These are phyloP conservation scores for Enoplosus armatus DNA, from an alignment of 2,797 vertebrate genomes.

Conservation along the genomic window DNA sequence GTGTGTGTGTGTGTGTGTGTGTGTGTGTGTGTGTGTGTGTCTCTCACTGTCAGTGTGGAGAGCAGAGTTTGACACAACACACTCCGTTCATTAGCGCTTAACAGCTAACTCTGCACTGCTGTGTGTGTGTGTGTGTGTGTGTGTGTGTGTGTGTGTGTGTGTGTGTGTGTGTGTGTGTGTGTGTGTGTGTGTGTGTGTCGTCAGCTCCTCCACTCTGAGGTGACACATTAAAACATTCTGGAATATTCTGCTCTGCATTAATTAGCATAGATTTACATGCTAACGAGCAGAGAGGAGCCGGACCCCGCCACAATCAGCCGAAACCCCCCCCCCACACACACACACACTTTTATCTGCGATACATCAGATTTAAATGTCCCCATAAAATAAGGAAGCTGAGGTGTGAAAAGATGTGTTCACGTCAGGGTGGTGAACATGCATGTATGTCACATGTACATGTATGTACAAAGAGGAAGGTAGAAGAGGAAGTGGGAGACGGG, in stretches of 20 bases:
- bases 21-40: slow-evolving; percentile 38
- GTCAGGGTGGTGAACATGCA: rapidly evolving
- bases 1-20: no score
- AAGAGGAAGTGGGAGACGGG: neutral
- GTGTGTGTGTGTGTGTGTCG: slow-evolving; percentile 24
- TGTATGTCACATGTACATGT: no score
- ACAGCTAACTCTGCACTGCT: slow-evolving; percentile 15
- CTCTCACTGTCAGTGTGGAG: slow-evolving; percentile 41
- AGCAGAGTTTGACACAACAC: slow-evolving; percentile 52
- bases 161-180: slow-evolving; percentile 6
- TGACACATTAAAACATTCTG: slow-evolving; percentile 70
- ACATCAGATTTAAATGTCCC: neutral
- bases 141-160: neutral
- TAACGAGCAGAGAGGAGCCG: slow-evolving; percentile 44
- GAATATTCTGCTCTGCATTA: slow-evolving; percentile 57
- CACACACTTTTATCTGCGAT: neutral
- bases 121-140: neutral
- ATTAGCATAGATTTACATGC: slow-evolving; percentile 63
- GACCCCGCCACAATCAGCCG: neutral
- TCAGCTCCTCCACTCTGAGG: slow-evolving; percentile 66
- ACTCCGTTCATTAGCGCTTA: slow-evolving; percentile 47
- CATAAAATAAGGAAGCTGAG: neutral
- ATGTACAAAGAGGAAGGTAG: neutral
- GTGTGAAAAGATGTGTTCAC: neutral
- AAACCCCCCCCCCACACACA: neutral